Percentiles rank a stretch among this genome's conserved stretches.
These are phyloP conservation scores for Polydrusus pterygomalis DNA, from an alignment of 2,888 invertebrate species.

Conservation along the genomic window DNA sequence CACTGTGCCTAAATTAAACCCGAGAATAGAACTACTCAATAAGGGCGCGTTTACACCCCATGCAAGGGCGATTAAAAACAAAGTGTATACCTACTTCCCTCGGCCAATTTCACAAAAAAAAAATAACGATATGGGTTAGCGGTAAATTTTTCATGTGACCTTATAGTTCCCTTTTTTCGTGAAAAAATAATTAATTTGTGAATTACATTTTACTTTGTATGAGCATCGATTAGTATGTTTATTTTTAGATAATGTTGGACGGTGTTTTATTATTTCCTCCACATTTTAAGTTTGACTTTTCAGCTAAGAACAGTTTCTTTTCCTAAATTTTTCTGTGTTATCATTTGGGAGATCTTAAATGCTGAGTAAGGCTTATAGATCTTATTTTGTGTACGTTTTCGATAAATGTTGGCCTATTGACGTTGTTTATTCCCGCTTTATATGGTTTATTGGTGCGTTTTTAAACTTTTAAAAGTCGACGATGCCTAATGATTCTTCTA, in stretches of 20 bases:
- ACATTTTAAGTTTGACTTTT: conserved; percentile 39
- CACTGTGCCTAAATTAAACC: conserved; percentile 36
- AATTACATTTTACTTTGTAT: conserved; percentile 30
- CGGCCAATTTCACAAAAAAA: conserved; percentile 4
- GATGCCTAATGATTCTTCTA: no score
- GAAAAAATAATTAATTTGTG: conserved; percentile 37
- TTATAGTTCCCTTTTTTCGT: conserved; percentile 28
- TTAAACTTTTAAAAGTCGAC: no score
- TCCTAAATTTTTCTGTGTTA: not conserved
- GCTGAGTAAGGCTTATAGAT: conserved; percentile 40
- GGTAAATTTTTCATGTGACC: conserved; percentile 31
- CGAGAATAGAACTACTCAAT: conserved; percentile 37
- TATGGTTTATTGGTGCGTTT: not conserved
- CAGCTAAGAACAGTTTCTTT: conserved; percentile 30
- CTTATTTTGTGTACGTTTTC: conserved; percentile 6
- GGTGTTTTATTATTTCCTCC: conserved; percentile 24
- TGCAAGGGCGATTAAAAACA: conserved; percentile 5
- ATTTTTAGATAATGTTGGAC: conserved; percentile 32
- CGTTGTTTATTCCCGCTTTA: not conserved
- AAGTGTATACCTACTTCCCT: not conserved
- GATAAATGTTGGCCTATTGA: conserved; percentile 2
- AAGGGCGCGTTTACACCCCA: not conserved
- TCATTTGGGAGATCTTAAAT: conserved; percentile 27
- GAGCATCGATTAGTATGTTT: conserved; percentile 36
- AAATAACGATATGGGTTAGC: conserved; percentile 17